These are phyloP conservation scores for Andrena haemorrhoa DNA, from an alignment of 2,888 invertebrate genomes.

Conservation along the genomic window DNA sequence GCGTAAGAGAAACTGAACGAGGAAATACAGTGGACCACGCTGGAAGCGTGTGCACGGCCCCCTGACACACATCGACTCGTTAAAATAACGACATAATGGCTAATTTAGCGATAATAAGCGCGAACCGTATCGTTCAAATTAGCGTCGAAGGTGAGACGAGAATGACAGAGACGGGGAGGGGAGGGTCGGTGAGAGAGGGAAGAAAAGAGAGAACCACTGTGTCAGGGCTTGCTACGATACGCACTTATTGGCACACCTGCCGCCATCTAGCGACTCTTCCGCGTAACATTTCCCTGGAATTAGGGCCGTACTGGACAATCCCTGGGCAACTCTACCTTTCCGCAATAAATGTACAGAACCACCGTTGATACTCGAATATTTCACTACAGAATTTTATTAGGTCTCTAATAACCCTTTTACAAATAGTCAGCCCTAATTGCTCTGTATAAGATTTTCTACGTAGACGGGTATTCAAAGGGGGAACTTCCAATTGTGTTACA, in stretches of 20 bases:
- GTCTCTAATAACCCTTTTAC: background rate
- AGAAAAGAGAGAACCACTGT: slow-evolving; percentile 40
- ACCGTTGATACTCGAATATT: background rate
- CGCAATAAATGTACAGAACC: background rate
- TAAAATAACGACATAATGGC: slow-evolving; percentile 85
- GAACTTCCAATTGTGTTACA: too few relatives aligned
- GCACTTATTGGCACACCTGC: slow-evolving; percentile 31
- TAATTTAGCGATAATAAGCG: slow-evolving; percentile 85
- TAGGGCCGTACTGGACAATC: slow-evolving; percentile 5
- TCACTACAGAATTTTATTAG: background rate
- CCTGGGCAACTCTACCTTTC: background rate
- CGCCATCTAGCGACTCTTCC: slow-evolving; percentile 51
- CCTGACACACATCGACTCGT: slow-evolving; percentile 85
- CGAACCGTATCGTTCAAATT: slow-evolving; percentile 84
- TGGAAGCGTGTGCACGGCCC: slow-evolving; percentile 74
- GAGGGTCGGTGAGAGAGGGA: slow-evolving; percentile 43
- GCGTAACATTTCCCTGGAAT: slow-evolving; percentile 12
- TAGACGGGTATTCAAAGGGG: too few relatives aligned
- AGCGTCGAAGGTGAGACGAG: slow-evolving; percentile 84
- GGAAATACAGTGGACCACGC: slow-evolving; percentile 59
- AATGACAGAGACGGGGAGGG: slow-evolving; percentile 48
- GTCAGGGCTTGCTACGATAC: slow-evolving; percentile 21
- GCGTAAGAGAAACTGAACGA: slow-evolving; percentile 58
- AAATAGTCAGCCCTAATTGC: background rate
- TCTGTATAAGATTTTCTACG: too few relatives aligned